Base-by-base conservation (phyloP, 1,140 invertebrate genomes). In the Lordiphosa clarofinis region DNA sequence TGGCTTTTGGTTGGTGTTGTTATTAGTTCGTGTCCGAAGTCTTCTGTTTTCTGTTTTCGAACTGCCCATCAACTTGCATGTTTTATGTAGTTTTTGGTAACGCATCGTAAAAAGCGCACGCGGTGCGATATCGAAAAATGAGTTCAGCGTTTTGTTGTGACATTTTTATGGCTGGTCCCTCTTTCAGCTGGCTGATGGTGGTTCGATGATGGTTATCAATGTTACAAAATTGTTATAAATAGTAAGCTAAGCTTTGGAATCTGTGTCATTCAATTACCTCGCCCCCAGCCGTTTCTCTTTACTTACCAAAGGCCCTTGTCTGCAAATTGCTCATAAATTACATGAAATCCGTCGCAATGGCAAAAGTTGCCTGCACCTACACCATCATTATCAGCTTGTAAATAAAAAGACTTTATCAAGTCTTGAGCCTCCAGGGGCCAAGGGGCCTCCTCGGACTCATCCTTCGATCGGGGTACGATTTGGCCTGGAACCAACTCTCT, bases 391-490 rank as follows among this genome's bases (percentile, higher is more conserved):
- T 82, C 78, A 82, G 78, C 78, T 82, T 82, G 73, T 82, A 82
- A 82, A 82, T 82, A 82, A 82, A 82, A 82, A 82, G 78, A 84
- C 78, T 82, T 82, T 86, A 82, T 82, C 78, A 82, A 84, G 82
- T 73, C 73, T 64, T 76, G 59, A 68, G 78, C 78, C 78, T 47
- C 21, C 15, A 52, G 75, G 76, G 65, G 39, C 48, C 33, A 49
- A 37, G 33, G 24, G 33, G 15, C 33, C 33, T 49, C 15, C 12
- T 10, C 33, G 13, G 12, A 35, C 28, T 13, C 31, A 49, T 49
- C 46, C 43, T 47, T 49, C 42, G 49, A 58, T 19, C 50, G 50
- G 31, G 31, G 43, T 24, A 39, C 36, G 5, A 46, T 39, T 42
- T 55, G 56, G 64, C 72, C 72, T 67, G 70, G 38, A 66, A 79